Conservation (phyloP, 2,888 invertebrate species). For the Dryobotodes eremita region DNA sequence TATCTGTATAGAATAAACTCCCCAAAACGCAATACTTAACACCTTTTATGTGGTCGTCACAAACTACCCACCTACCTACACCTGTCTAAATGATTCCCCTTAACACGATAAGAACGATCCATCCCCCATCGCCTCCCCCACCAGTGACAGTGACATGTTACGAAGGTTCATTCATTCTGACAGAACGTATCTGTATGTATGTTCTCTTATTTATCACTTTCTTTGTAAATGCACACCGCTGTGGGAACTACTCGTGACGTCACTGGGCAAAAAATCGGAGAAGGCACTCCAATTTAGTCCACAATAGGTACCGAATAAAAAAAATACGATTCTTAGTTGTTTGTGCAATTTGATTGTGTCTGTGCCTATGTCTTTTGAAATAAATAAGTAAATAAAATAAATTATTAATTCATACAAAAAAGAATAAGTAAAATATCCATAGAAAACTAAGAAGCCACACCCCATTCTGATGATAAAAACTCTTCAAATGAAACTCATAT, state of each 20-base stretch:
- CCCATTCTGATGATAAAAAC: neutral
- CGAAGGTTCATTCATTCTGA: constrained; percentile 34
- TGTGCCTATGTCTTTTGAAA: too few relatives aligned
- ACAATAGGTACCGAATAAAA: neutral
- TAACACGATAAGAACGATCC: constrained; percentile 14
- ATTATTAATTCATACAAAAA: too few relatives aligned
- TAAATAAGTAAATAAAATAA: too few relatives aligned
- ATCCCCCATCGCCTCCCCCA: neutral
- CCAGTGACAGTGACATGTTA: constrained; percentile 42
- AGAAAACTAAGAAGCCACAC: neutral
- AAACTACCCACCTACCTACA: neutral
- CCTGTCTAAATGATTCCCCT: constrained; percentile 4
- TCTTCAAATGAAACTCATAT: neutral
- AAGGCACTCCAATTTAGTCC: neutral
- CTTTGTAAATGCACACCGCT: constrained; percentile 25
- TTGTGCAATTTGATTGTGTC: neutral
- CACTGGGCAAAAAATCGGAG: neutral
- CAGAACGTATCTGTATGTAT: constrained; percentile 10
- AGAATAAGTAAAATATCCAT: too few relatives aligned
- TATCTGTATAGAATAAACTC: neutral
- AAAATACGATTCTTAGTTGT: neutral
- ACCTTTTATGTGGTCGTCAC: constrained; percentile 16
- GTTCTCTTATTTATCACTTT: constrained; percentile 48
- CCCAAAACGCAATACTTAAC: neutral
- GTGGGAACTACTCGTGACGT: neutral